A percentile compares a stretch with the other conserved stretches of the same genome.
Evolutionary conservation across 2,797 vertebrate genomes (phyloP).

Genomic region (Saxicola maurus): DNA sequence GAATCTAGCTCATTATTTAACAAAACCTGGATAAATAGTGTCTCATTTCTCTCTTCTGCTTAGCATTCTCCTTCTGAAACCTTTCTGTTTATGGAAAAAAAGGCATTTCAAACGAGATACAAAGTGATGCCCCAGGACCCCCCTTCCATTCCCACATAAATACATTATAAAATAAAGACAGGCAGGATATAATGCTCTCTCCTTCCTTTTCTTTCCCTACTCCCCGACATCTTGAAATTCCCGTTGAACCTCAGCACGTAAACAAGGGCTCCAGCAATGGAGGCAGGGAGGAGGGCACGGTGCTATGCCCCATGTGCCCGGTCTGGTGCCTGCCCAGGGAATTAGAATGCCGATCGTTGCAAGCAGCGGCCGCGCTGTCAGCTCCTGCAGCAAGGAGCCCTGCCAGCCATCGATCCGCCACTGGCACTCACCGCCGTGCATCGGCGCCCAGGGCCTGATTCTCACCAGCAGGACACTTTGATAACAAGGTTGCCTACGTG

Average conservation of each 20-base stretch:
- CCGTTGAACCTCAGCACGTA: background rate
- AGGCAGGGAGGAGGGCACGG: background rate
- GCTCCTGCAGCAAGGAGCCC: background rate
- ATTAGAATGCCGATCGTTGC: background rate
- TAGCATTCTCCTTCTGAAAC: constrained; percentile 19
- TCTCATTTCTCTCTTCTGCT: constrained; percentile 31
- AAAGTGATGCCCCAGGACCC: background rate
- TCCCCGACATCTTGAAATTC: background rate
- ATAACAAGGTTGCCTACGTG: constrained; percentile 41
- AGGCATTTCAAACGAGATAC: background rate
- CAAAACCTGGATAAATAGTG: constrained; percentile 50
- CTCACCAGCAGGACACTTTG: constrained; percentile 35
- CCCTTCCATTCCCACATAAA: background rate
- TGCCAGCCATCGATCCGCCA: constrained; percentile 42
- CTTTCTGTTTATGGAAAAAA: background rate
- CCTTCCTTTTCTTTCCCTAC: background rate
- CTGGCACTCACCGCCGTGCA: background rate
- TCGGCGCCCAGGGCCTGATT: background rate
- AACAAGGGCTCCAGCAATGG: background rate
- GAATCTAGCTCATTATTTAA: constrained; percentile 49
- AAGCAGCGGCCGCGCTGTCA: background rate
- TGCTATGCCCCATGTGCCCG: background rate
- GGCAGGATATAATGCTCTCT: background rate
- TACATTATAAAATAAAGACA: background rate
- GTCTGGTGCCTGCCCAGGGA: background rate